These are phyloP conservation scores for Sporophila hypoxantha DNA, from an alignment of 2,113 vertebrate species.

Conservation along the genomic window DNA sequence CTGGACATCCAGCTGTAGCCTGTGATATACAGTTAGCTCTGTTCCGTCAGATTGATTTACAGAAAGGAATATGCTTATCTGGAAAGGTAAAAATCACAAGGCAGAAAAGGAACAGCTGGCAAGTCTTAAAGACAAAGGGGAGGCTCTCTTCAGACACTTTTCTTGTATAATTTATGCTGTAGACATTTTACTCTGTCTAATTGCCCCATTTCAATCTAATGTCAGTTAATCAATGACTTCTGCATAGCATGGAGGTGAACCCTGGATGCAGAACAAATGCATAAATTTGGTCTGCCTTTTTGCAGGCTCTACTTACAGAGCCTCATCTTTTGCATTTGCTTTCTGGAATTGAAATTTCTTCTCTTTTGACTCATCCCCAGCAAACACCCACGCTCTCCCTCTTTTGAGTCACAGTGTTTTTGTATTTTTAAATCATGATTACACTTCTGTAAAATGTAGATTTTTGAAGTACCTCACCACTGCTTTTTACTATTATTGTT, in stretches of 20 bases:
- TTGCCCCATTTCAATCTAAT: conserved; percentile 61
- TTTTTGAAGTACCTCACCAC: conserved; percentile 18
- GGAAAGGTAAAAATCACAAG: conserved; percentile 31
- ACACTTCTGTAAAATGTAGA: conserved; percentile 37
- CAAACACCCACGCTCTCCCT: conserved; percentile 20
- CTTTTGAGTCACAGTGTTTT: conserved; percentile 48
- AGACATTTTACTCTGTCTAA: conserved; percentile 58
- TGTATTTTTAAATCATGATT: conserved; percentile 56
- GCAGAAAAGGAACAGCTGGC: conserved; percentile 26
- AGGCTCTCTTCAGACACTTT: conserved; percentile 30
- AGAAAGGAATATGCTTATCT: conserved; percentile 27
- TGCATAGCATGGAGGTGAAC: conserved; percentile 43
- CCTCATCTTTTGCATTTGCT: conserved; percentile 30
- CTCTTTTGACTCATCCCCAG: conserved; percentile 51
- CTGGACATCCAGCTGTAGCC: conserved; percentile 30
- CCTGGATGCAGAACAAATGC: conserved; percentile 36
- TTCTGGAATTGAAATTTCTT: conserved; percentile 27
- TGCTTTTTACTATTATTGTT: conserved; percentile 24
- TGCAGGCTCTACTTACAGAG: conserved; percentile 25
- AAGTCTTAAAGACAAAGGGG: conserved; percentile 44
- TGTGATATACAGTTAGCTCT: conserved; percentile 6
- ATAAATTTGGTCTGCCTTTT: conserved; percentile 42
- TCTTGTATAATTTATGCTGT: conserved; percentile 58
- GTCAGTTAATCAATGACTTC: conserved; percentile 53
- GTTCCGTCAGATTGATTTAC: conserved; percentile 1